Evolutionary conservation across 2,113 vertebrate genomes (phyloP).

Genomic region (Notiomystis cincta): DNA sequence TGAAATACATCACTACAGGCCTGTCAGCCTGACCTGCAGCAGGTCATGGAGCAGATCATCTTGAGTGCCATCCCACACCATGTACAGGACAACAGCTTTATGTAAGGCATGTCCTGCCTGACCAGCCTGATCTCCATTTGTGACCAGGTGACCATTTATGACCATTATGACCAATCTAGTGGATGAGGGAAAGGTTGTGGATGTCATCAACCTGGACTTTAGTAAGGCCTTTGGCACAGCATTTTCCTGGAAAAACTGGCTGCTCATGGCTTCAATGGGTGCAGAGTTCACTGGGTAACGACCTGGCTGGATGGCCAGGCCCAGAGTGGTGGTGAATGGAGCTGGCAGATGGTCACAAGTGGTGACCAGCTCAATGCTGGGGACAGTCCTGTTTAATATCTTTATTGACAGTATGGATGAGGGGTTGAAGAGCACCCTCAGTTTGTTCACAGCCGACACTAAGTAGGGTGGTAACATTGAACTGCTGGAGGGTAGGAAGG

Average conservation of each 20-base stretch:
- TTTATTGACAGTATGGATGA: not conserved
- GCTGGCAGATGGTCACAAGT: not conserved
- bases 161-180: not conserved
- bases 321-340: not conserved
- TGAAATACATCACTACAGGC: not conserved
- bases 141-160: not conserved
- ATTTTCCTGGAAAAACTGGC: not conserved
- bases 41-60: not conserved
- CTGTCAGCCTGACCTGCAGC: not conserved
- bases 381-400: not conserved
- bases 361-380: not conserved
- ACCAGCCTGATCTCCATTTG: not conserved
- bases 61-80: no score
- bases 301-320: not conserved
- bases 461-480: not conserved
- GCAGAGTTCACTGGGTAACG: not conserved
- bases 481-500: not conserved
- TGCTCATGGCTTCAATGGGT: not conserved
- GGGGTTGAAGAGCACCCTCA: not conserved
- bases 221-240: not conserved
- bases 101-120: not conserved
- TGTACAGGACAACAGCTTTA: not conserved
- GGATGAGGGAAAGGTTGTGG: not conserved
- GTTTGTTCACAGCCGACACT: rapidly evolving
- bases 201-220: rapidly evolving